Base-by-base conservation (phyloP, 2,888 invertebrate species). In the Meiosimyza platycephala region DNA sequence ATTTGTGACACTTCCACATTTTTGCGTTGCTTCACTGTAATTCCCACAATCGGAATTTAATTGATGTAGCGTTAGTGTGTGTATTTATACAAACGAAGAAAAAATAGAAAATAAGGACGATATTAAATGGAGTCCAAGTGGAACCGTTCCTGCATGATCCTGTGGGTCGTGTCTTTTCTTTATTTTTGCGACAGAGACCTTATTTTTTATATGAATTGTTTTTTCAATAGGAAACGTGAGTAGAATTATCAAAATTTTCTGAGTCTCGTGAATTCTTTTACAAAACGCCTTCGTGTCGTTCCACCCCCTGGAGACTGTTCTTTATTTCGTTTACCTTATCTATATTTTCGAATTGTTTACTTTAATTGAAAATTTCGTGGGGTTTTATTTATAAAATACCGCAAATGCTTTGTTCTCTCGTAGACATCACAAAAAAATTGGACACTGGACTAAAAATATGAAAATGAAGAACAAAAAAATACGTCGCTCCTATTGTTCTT, bases 1-100 rank as follows among this genome's bases (percentile, higher is more conserved):
- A 93, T 88, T 93, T 93, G 87, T 93, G 93, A 88, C 93, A 93
- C 90, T 92, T 93, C 93, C 93, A 93, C 93, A 93, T 93, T 47
- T 40, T 76, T 16, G 55, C 55, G 55, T 55, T 16, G 40, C 22
- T n/a, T 18, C 54, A 16, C 54, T n/a, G 54, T n/a, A n/a, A 54
- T 18, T 22, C 11, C 3, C 55, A 18, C 22, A 55, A 55, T n/a
- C 11, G 55, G 55, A 55, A 22, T n/a, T 22, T 55, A 55, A 55
- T 55, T 55, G 55, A 55, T 40, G 40, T 9, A 40, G 40, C 9
- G 55, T 28, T 28, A 28, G 28, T 28, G 16, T 22, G 33, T 40
- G 33, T 22, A 22, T 22, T 22, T 22, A 22, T 22, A 57, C 28
- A 16, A 62, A 62, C 15, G 1, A 62, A 40, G 5, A 16, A 62